These are phyloP conservation scores for Enteromius unitaeniatus DNA, from an alignment of 2,797 vertebrate species.

Conservation along the genomic window DNA sequence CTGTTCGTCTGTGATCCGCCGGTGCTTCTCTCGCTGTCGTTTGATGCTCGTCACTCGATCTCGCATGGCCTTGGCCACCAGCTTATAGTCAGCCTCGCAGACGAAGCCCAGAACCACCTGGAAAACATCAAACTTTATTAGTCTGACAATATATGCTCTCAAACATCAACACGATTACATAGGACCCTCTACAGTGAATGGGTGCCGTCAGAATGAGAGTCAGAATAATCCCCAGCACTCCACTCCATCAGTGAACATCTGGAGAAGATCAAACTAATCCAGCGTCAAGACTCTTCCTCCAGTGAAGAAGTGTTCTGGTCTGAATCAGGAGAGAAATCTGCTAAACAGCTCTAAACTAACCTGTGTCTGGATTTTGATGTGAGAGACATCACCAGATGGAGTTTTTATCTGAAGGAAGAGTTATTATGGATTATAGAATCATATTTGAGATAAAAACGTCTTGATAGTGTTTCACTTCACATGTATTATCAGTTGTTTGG, in stretches of 20 bases:
- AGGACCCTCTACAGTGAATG: background rate
- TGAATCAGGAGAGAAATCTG: too few relatives aligned
- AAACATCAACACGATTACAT: background rate
- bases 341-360: too few relatives aligned
- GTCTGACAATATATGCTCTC: background rate
- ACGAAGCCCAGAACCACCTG: slow-evolving; percentile 94
- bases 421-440: background rate
- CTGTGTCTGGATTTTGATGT: too few relatives aligned
- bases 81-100: slow-evolving; percentile 93
- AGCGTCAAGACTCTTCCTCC: background rate
- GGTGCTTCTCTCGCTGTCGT: slow-evolving; percentile 89
- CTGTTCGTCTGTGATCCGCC: slow-evolving; percentile 76
- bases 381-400: too few relatives aligned
- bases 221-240: background rate
- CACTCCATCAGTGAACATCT: background rate
- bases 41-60: slow-evolving; percentile 91
- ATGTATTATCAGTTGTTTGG: too few relatives aligned
- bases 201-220: slow-evolving; percentile 3
- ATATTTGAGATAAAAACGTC: background rate
- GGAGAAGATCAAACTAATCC: too few relatives aligned
- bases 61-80: slow-evolving; percentile 92
- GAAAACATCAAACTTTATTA: background rate
- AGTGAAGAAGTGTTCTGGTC: background rate
- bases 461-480: too few relatives aligned
- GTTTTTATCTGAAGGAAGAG: too few relatives aligned